Evolutionary conservation across 2,797 vertebrate genomes (phyloP), one percentile per base, ranked within the genome.

Genomic region (Coracias cyanogaster): DNA sequence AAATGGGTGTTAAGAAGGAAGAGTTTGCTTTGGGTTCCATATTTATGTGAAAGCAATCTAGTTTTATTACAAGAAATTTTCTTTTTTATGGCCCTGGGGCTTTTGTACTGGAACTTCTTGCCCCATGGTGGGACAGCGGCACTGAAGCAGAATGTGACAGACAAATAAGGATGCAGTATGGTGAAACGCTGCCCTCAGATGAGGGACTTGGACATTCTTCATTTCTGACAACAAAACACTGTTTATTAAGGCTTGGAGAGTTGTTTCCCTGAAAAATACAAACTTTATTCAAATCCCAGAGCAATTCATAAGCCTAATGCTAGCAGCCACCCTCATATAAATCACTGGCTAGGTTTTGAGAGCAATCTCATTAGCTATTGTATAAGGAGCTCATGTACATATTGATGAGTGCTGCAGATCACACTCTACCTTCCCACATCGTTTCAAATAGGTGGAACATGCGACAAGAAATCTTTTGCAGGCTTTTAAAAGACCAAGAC

Each of bases 401-500:
- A n/a, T 1, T n/a, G 69, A 89, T 61, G 62, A 94, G 66, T 12
- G 58, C 77, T 82, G 35, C 0, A 0, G 48, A 94, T 81, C 72
- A 67, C 57, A 82, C 57, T 29, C 62, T 70, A 26, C 48, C 84
- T 92, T 85, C 92, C 90, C 69, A 80, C 64, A 69, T 84, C 65
- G 85, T 84, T 91, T 89, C 82, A 89, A 31, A 93, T 9, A 89
- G 72, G 41, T 87, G 57, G 79, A 92, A 93, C 17, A 33, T 10
- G 48, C 20, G 46, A 89, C 84, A 77, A 86, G 60, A 74, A 85
- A 89, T 62, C 48, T 76, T 86, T 54, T 1, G 3, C 25, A 52
- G 67, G 64, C 60, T 93, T 89, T 87, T 72, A 91, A 91, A 94
- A 95, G 76, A 85, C 45, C 48, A 69, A 74, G 33, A 54, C 8